These are phyloP conservation scores for Setipinna tenuifilis DNA, from an alignment of 2,797 vertebrate genomes.

Conservation along the genomic window DNA sequence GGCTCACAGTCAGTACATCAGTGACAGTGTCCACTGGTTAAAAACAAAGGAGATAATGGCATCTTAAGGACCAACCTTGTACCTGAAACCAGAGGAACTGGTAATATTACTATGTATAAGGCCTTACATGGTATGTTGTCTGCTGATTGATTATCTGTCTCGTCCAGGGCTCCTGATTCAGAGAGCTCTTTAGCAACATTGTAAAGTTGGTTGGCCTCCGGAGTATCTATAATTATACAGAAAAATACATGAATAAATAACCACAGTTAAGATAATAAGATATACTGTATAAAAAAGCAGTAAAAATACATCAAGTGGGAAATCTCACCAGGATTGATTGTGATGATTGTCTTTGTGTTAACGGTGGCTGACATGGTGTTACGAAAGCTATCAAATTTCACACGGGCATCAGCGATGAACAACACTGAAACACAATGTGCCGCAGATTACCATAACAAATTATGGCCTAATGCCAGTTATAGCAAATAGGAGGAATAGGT, in stretches of 20 bases:
- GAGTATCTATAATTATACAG: slow-evolving; percentile 76
- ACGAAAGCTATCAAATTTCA: slow-evolving; percentile 92
- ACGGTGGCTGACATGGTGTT: slow-evolving; percentile 89
- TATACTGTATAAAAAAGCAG: not conserved
- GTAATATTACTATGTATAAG: not conserved
- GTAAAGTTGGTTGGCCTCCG: slow-evolving; percentile 87
- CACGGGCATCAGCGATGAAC: slow-evolving; percentile 91
- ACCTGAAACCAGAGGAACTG: not conserved
- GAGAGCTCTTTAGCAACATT: slow-evolving; percentile 82
- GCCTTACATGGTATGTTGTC: slow-evolving; percentile 80
- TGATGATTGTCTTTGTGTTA: slow-evolving; percentile 93
- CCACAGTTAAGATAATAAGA: not conserved
- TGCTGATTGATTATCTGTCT: slow-evolving; percentile 76
- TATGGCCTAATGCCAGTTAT: not conserved
- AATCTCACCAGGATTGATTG: slow-evolving; percentile 89
- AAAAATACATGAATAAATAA: not conserved
- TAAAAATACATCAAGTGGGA: slow-evolving; percentile 27
- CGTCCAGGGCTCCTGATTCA: slow-evolving; percentile 75
- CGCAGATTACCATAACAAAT: not conserved
- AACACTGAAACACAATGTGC: slow-evolving; percentile 77
- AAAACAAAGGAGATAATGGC: not conserved
- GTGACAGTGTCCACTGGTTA: slow-evolving; percentile 84
- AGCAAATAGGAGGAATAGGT: slow-evolving; percentile 47
- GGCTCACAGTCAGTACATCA: slow-evolving; percentile 87
- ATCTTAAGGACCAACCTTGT: not conserved